phyloP scores from a whole-genome alignment of 2,888 invertebrate genomes.

The Leptura quadrifasciata region DNA sequence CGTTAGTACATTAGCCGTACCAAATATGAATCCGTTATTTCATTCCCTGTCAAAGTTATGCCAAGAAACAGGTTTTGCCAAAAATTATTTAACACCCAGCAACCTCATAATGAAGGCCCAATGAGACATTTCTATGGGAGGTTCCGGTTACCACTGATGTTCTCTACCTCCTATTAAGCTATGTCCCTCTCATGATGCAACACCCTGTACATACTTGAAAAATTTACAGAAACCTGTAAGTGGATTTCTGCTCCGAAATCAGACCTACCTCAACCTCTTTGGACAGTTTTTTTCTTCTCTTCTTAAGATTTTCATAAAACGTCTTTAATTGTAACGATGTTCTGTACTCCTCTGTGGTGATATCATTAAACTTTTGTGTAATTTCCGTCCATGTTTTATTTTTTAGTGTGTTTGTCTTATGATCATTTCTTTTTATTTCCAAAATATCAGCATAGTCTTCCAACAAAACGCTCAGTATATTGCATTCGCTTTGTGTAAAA shows the following conservation, averaged over 20 bases:
- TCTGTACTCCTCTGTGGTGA: constrained; percentile 38
- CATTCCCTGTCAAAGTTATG: too few species aligned
- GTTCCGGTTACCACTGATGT: too few species aligned
- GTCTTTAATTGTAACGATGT: constrained; percentile 41
- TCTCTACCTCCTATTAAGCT: too few species aligned
- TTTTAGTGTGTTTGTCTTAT: constrained; percentile 43
- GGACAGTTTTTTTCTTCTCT: constrained; percentile 34
- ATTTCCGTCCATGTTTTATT: constrained; percentile 43
- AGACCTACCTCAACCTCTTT: constrained; percentile 25
- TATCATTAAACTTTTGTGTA: constrained; percentile 42
- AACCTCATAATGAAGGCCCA: too few species aligned
- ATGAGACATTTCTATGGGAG: too few species aligned
- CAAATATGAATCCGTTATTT: too few species aligned
- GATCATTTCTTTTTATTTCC: constrained; percentile 41
- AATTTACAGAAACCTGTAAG: too few species aligned
- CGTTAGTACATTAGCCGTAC: too few species aligned
- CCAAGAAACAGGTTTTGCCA: too few species aligned
- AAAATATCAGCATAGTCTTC: constrained; percentile 41
- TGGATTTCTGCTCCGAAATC: not conserved
- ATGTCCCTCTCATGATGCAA: too few species aligned
- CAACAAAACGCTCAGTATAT: constrained; percentile 36
- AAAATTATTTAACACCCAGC: too few species aligned
- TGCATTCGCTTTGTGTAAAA: constrained; percentile 37
- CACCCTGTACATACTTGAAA: too few species aligned
- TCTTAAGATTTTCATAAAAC: constrained; percentile 45